Conservation (phyloP, 1,140 invertebrate species). For the Alviniconcha marisindica region DNA sequence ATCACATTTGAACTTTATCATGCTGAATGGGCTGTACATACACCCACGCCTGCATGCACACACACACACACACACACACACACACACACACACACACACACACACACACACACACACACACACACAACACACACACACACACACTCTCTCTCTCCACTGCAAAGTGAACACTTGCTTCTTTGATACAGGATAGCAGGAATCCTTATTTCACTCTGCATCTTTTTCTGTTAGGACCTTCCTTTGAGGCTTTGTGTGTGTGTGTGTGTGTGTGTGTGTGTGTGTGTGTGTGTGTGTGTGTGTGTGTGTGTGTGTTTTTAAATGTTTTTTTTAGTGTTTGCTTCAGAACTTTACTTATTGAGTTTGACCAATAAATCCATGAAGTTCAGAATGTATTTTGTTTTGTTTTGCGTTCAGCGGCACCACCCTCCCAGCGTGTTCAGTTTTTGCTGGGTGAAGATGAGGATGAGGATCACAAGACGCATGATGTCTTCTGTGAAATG, state of each 20-base stretch:
- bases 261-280: no score
- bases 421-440: slow-evolving; percentile 81
- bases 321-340: neutral
- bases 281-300: no score
- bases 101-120: neutral
- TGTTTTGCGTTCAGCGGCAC: slow-evolving; percentile 60
- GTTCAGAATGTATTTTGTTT: no score
- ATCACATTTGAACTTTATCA: no score
- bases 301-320: neutral
- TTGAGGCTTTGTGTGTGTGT: no score
- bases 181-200: no score
- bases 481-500: slow-evolving; percentile 93
- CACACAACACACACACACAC: neutral
- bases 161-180: no score
- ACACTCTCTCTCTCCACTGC: no score
- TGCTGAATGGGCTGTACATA: no score
- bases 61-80: neutral
- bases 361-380: neutral
- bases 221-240: no score
- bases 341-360: neutral
- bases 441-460: slow-evolving; percentile 96
- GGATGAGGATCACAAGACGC: slow-evolving; percentile 78
- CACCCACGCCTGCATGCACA: neutral
- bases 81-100: neutral
- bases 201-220: no score